phyloP scores from a whole-genome alignment of 2,113 vertebrate species.

The Sterrhoptilus dennistouni region DNA sequence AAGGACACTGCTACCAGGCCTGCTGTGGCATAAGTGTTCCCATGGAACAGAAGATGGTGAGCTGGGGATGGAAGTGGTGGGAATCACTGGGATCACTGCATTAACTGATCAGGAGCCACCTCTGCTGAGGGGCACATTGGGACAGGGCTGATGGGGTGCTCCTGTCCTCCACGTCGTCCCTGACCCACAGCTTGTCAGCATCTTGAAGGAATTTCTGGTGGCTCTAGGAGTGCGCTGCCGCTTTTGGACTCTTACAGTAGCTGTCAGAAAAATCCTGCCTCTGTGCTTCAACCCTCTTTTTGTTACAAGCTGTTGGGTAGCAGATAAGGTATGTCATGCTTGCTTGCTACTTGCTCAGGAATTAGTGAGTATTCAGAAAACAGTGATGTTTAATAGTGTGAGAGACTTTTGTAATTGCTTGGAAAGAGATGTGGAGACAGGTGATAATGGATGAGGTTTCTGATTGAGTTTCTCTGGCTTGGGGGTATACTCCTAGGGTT shows the following conservation, averaged over 20 bases:
- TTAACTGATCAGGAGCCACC: neutral
- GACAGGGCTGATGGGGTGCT: neutral
- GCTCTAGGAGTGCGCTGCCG: neutral
- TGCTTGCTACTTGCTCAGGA: neutral
- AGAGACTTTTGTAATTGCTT: neutral
- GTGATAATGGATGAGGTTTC: neutral
- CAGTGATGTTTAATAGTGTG: neutral
- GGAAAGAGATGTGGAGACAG: neutral
- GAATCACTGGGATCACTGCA: accelerated
- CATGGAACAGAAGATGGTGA: neutral
- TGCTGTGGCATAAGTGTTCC: constrained; percentile 23
- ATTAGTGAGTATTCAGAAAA: neutral
- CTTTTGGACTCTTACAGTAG: neutral
- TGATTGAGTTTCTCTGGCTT: neutral
- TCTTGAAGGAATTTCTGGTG: neutral
- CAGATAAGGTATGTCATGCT: neutral
- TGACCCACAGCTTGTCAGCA: neutral
- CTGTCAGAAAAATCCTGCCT: neutral
- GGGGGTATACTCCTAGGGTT: neutral
- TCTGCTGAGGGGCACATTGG: neutral
- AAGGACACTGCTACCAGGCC: constrained; percentile 16
- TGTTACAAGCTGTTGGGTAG: neutral
- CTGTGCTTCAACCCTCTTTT: neutral
- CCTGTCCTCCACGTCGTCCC: accelerated
- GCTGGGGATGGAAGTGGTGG: neutral